A percentile compares a stretch with the other conserved stretches of the same genome.
Conservation (phyloP, 2,113 vertebrate species). For the Dromiciops gliroides region DNA sequence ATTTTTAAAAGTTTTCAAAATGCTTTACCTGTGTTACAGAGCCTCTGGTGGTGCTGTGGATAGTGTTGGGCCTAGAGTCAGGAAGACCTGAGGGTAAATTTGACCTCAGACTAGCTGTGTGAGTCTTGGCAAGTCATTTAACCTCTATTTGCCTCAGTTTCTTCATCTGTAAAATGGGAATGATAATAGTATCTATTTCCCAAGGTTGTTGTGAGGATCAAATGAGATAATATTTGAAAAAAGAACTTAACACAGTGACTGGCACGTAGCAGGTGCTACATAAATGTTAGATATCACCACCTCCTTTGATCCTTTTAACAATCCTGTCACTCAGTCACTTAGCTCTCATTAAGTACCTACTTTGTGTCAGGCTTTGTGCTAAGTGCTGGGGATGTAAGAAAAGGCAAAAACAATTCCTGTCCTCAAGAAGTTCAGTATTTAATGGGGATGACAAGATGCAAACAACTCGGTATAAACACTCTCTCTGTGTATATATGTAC, state of each 20-base stretch:
- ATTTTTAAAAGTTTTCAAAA: no score
- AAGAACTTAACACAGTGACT: neutral
- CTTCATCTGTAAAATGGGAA: neutral
- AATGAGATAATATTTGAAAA: neutral
- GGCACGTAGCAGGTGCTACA: neutral
- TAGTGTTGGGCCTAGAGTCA: no score
- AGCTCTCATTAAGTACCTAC: neutral
- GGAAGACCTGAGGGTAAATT: no score
- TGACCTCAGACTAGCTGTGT: no score
- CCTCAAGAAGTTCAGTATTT: neutral
- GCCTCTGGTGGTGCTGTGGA: no score
- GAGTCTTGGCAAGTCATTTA: no score
- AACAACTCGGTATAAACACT: neutral
- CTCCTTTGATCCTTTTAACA: no score
- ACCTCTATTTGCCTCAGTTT: neutral
- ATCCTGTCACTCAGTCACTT: neutral
- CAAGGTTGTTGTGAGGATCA: neutral
- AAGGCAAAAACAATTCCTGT: neutral
- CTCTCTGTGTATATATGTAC: no score
- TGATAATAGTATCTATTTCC: neutral
- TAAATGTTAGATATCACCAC: no score
- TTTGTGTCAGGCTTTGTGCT: neutral
- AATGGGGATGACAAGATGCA: neutral
- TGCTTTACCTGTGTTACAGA: no score
- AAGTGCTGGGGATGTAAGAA: neutral